A percentile compares a stretch with the other conserved stretches of the same genome.
phyloP scores from a whole-genome alignment of 2,797 vertebrate species.

The Enteromius treurensis region DNA sequence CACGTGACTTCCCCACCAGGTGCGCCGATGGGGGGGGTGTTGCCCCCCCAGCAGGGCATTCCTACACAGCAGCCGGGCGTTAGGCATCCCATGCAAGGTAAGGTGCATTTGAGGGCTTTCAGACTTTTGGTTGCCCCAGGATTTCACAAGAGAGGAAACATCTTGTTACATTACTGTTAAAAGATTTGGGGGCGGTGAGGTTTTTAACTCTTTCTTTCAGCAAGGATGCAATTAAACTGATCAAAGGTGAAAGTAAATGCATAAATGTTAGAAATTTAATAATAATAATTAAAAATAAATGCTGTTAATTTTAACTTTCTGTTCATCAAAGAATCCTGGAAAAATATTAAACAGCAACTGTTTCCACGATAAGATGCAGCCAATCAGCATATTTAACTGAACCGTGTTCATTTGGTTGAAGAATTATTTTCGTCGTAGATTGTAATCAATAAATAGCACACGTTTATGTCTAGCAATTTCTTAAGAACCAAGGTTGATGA shows the following conservation, averaged over 20 bases:
- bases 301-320: background rate
- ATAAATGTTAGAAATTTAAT: background rate
- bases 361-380: background rate
- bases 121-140: background rate
- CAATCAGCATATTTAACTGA: background rate
- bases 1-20: constrained; percentile 86
- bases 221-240: background rate
- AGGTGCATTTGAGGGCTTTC: background rate
- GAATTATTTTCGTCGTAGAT: no score
- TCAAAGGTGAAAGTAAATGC: background rate
- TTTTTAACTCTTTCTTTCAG: background rate
- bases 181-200: background rate
- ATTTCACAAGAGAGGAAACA: background rate
- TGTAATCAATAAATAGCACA: background rate
- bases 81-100: constrained; percentile 98
- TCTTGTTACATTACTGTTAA: background rate
- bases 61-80: constrained; percentile 93
- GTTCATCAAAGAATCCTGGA: background rate
- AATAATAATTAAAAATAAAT: background rate
- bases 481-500: background rate
- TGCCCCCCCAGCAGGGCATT: constrained; percentile 93
- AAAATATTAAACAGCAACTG: background rate
- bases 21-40: constrained; percentile 90
- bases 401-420: no score
- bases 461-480: background rate